Evolutionary conservation across 2,113 vertebrate species (phyloP), one percentile per base, ranked within the genome.

Genomic region (Oncorhynchus tshawytscha): DNA sequence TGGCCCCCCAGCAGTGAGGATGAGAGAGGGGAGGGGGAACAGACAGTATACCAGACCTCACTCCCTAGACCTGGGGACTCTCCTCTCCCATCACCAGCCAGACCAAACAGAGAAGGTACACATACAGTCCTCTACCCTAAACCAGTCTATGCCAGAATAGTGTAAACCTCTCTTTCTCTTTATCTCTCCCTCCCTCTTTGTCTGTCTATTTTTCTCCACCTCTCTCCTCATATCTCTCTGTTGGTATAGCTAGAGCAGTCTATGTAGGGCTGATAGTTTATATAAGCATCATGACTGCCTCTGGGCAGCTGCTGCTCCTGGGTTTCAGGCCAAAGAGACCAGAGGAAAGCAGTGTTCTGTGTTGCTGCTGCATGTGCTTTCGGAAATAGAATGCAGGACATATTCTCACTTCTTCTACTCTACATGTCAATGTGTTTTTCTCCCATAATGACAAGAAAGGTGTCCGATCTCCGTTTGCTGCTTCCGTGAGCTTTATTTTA

Each of bases 1-100:
- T 34, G 83, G 91, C 0, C 89, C 87, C 0, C 83, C 89, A 1
- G 72, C 80, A 73, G 81, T 80, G 0, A 88, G 18, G 3, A 39
- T 68, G 72, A 89, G 84, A 60, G 89, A 88, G 0, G 89, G 92
- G 0, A 66, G 57, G 15, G 82, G 85, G 13, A 91, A 94, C 78
- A 93, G 90, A 70, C 86, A 86, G 67, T 94, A 88, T 74, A 90
- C 83, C 49, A 86, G 89, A 72, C 80, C 90, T 1, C 72, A 68
- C 0, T 8, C 75, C 15, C 78, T 91, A 77, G 85, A 90, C 75
- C 79, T 87, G 13, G 81, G 81, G 7, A 72, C 70, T 0, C 31
- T 86, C 67, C 82, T 85, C 11, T 79, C 88, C 54, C 85, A 77
- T 54, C 80, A 69, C 67, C 70, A 64, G 66, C 51, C 54, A 39